Evolutionary conservation across 1,140 invertebrate species (phyloP).

Genomic region (Eueides isabella): DNA sequence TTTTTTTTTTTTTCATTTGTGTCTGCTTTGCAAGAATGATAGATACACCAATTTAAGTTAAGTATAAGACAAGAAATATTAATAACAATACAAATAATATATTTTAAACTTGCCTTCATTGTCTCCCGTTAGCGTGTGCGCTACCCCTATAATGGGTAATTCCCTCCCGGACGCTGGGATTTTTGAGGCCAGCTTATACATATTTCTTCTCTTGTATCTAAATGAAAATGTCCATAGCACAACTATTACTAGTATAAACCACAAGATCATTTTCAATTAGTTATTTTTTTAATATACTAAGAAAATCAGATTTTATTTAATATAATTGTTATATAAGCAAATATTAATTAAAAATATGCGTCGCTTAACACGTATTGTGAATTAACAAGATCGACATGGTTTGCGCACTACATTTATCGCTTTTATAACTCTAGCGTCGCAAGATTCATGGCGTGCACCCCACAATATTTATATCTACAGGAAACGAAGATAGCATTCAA

Average conservation of each 20-base stretch:
- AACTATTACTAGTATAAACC: slow-evolving; percentile 44
- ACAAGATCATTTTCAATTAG: slow-evolving; percentile 50
- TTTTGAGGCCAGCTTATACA: slow-evolving; percentile 57
- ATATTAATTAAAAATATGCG: not conserved
- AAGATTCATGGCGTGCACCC: not conserved
- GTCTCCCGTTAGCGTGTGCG: slow-evolving; percentile 50
- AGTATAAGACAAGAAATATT: too few species aligned
- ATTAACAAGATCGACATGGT: not conserved
- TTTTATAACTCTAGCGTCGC: slow-evolving; percentile 32
- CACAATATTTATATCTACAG: slow-evolving; percentile 42
- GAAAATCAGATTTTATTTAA: too few species aligned
- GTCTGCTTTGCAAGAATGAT: too few species aligned
- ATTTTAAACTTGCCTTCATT: slow-evolving; percentile 51
- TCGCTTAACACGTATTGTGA: not conserved
- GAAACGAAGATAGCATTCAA: slow-evolving; percentile 14
- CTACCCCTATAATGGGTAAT: slow-evolving; percentile 56
- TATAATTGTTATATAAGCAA: too few species aligned
- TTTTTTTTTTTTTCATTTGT: too few species aligned
- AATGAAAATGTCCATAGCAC: slow-evolving; percentile 50
- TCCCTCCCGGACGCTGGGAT: slow-evolving; percentile 40
- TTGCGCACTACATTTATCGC: slow-evolving; percentile 44
- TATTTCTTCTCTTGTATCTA: slow-evolving; percentile 53
- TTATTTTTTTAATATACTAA: not conserved
- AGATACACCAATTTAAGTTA: too few species aligned
- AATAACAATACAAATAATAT: not conserved